Evolutionary conservation across 2,113 vertebrate species (phyloP), one percentile per base, ranked within the genome.

Genomic region (Lanius collurio): DNA sequence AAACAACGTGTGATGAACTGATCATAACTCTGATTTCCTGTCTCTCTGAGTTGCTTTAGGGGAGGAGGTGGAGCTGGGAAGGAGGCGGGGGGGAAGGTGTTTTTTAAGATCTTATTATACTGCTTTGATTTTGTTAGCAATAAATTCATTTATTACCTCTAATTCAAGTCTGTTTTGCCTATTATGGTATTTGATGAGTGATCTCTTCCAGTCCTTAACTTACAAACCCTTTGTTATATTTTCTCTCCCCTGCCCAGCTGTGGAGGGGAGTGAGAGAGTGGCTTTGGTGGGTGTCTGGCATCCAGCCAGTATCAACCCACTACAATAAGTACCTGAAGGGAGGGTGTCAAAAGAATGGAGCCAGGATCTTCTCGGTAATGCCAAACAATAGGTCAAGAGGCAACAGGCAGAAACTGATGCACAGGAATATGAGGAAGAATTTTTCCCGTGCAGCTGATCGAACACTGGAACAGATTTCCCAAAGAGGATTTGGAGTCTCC

Each of bases 311-410:
- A 11, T 11, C 53, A 52, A 41, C 27, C 14, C 26, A 44, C 22
- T 23, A 59, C 14, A 14, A 0, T 6, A 27, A 60, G 16, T 53
- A 53, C 15, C 21, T 22, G 39, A 47, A 68, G 14, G 28, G 20
- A 53, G 6, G 5, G 9, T 60, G n/a, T 18, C 46, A 60, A 60
- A 24, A 76, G 11, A 13, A 74, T 39, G 20, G 16, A 75, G 11
- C 2, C 33, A 60, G 26, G 22, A 30, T 35, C 14, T 69, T 55
- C 44, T 53, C 0, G 0, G 30, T 15, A 17, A 15, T 55, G n/a
- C 47, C 49, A 21, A 62, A n/a, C 41, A 47, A 69, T 4, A 55
- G 16, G 11, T 60, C 17, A 62, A 83, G 55, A 83, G 17, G 17
- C 11, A 41, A 31, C 5, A 11, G 70, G 41, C 19, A 62, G 47